phyloP scores from a whole-genome alignment of 2,113 vertebrate species.

The Tetrax tetrax region DNA sequence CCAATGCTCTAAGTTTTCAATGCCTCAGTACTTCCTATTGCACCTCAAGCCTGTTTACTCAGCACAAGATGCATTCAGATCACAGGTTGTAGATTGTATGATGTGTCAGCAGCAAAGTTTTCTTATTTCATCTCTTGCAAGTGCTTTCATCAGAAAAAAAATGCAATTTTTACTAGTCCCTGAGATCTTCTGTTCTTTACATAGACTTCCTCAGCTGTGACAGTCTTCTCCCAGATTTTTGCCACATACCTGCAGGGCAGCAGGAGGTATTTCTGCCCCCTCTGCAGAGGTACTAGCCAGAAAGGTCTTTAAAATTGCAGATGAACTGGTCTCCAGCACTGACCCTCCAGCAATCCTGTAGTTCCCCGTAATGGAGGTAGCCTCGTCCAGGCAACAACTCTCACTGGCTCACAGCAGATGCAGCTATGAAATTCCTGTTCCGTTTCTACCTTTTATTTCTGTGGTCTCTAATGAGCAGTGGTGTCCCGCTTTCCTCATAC shows the following conservation, averaged over 20 bases:
- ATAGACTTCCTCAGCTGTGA: not conserved
- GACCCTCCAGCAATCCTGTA: not conserved
- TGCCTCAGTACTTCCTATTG: not conserved
- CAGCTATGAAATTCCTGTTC: not conserved
- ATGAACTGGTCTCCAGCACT: not conserved
- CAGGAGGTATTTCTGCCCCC: not conserved
- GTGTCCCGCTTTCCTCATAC: not conserved
- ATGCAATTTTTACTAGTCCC: not conserved
- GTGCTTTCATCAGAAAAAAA: not conserved
- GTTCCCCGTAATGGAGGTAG: not conserved
- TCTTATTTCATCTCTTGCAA: not conserved
- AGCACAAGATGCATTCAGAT: not conserved
- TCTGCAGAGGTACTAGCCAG: not conserved
- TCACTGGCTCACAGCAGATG: not conserved
- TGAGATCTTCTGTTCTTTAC: not conserved
- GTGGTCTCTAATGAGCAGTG: not conserved
- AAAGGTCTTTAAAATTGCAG: not conserved
- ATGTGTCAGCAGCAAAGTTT: accelerated
- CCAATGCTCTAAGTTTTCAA: not conserved
- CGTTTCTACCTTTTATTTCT: not conserved
- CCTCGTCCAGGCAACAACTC: not conserved
- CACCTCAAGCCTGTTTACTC: not conserved
- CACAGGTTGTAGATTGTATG: not conserved
- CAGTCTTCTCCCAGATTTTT: not conserved
- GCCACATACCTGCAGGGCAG: not conserved